A percentile compares a stretch with the other conserved stretches of the same genome.
These are phyloP conservation scores for Daphoenositta chrysoptera DNA, from an alignment of 2,113 vertebrate genomes.

Conservation along the genomic window DNA sequence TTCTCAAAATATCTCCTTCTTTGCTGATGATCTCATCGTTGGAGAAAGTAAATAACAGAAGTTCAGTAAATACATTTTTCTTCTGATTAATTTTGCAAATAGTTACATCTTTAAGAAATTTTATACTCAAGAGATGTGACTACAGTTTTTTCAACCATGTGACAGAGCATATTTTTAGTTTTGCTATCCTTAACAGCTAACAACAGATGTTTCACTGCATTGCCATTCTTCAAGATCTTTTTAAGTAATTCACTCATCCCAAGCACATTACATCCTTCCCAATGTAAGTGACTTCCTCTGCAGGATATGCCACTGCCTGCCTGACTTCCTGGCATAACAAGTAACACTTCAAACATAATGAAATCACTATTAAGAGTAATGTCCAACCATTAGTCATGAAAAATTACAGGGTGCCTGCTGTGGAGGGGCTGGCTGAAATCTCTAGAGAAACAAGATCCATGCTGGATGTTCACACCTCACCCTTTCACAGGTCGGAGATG, in stretches of 20 bases:
- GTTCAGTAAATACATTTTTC: not conserved
- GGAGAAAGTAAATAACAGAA: not conserved
- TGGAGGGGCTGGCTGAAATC: not conserved
- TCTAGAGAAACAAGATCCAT: not conserved
- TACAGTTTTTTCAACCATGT: not conserved
- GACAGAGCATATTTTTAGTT: not conserved
- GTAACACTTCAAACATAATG: not conserved
- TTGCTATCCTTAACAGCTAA: not conserved
- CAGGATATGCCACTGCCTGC: not conserved
- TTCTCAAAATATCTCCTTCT: not conserved
- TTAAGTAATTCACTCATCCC: not conserved
- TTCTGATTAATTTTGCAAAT: not conserved
- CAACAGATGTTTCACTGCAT: not conserved
- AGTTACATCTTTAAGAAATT: not conserved
- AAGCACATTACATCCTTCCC: not conserved
- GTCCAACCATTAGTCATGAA: not conserved
- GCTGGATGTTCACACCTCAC: not conserved
- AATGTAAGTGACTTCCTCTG: not conserved
- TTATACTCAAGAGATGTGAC: not conserved
- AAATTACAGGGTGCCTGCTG: fast-evolving
- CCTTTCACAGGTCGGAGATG: not conserved
- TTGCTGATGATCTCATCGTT: not conserved
- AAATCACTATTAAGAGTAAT: not conserved
- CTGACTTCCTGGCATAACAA: not conserved
- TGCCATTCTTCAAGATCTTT: not conserved